These are phyloP conservation scores for Heliconius sara DNA, from an alignment of 2,888 invertebrate genomes.

Conservation along the genomic window DNA sequence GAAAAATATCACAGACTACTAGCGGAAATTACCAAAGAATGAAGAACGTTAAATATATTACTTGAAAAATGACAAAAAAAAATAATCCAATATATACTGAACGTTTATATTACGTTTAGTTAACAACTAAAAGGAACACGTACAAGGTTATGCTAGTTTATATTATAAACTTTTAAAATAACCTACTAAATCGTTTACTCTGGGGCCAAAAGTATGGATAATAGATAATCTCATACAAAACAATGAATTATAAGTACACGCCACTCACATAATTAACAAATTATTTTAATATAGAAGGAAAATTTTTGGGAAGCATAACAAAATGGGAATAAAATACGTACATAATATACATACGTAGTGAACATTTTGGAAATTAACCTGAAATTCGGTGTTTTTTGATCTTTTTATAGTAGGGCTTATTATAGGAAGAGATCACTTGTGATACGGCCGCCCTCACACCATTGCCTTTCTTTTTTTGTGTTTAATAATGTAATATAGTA, in stretches of 20 bases:
- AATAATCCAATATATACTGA: neutral
- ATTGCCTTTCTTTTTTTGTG: too few species aligned
- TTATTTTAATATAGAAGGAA: neutral
- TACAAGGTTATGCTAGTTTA: neutral
- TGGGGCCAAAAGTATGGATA: neutral
- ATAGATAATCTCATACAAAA: neutral
- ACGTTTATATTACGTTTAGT: neutral
- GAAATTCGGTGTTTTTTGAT: too few species aligned
- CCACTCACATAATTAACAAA: neutral
- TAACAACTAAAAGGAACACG: conserved; percentile 14
- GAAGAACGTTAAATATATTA: neutral
- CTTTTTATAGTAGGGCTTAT: too few species aligned
- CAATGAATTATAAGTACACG: conserved; percentile 13
- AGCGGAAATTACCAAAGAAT: neutral
- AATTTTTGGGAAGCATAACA: neutral
- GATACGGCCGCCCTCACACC: too few species aligned
- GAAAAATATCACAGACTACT: conserved; percentile 20
- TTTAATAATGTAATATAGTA: too few species aligned
- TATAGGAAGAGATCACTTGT: too few species aligned
- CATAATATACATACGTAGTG: too few species aligned
- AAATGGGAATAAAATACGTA: neutral
- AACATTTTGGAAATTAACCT: too few species aligned
- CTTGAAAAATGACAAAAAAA: neutral
- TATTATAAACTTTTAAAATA: neutral
- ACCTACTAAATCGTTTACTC: neutral